Percentiles rank a stretch among this genome's conserved stretches.
Evolutionary conservation across 1,140 invertebrate genomes (phyloP).

Genomic region (Sesamia nonagrioides): DNA sequence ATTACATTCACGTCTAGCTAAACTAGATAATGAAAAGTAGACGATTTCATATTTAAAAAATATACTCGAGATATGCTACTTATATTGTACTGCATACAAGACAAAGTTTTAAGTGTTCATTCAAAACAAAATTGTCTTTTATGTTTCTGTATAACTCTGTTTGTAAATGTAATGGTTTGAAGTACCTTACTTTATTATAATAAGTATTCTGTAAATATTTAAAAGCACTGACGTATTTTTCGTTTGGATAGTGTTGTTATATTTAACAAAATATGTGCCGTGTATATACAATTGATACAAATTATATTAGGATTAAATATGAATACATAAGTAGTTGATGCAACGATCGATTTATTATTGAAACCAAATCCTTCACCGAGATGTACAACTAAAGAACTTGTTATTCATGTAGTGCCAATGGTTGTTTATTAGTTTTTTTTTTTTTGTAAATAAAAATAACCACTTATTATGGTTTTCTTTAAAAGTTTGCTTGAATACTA

Average conservation of each 20-base stretch:
- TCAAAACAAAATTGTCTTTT: slow-evolving; percentile 50
- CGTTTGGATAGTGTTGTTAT: slow-evolving; percentile 68
- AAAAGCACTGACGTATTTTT: slow-evolving; percentile 73
- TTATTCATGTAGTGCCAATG: slow-evolving; percentile 80
- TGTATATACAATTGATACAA: slow-evolving; percentile 78
- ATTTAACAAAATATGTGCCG: slow-evolving; percentile 75
- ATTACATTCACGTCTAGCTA: slow-evolving; percentile 36
- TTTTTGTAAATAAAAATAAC: slow-evolving; percentile 61
- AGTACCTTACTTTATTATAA: slow-evolving; percentile 79
- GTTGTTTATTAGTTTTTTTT: slow-evolving; percentile 65
- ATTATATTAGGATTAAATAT: slow-evolving; percentile 60
- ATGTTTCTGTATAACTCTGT: slow-evolving; percentile 47
- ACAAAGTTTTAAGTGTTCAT: slow-evolving; percentile 23
- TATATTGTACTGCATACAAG: slow-evolving; percentile 18
- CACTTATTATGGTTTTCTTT: slow-evolving; percentile 39
- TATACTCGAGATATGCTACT: slow-evolving; percentile 19
- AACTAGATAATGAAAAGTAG: slow-evolving; percentile 41
- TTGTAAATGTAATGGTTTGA: slow-evolving; percentile 64
- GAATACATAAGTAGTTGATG: slow-evolving; percentile 46
- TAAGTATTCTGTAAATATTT: slow-evolving; percentile 81
- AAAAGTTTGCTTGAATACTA: slow-evolving; percentile 25
- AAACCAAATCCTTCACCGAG: slow-evolving; percentile 83
- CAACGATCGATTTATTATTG: slow-evolving; percentile 59
- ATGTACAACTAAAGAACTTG: slow-evolving; percentile 79
- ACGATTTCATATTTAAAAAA: slow-evolving; percentile 23